These are phyloP conservation scores for Pelmatolapia mariae DNA, from an alignment of 2,113 vertebrate genomes.

Conservation along the genomic window DNA sequence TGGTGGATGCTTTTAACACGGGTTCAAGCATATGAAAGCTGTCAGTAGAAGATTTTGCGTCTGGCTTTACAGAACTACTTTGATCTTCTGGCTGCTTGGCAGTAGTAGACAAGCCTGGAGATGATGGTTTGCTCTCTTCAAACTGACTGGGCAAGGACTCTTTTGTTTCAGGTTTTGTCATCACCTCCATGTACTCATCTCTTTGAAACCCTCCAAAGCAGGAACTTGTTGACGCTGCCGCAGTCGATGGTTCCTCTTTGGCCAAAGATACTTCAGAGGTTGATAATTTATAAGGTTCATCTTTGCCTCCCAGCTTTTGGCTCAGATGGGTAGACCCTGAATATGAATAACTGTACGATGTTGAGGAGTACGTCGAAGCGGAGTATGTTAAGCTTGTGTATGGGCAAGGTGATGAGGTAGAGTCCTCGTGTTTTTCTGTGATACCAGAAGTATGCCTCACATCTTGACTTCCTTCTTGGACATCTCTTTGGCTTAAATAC, in stretches of 20 bases:
- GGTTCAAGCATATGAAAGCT: conserved; percentile 20
- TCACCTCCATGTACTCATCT: conserved; percentile 89
- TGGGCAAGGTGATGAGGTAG: conserved; percentile 63
- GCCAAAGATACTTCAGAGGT: conserved; percentile 39
- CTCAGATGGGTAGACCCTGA: conserved; percentile 48
- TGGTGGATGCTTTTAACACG: not conserved
- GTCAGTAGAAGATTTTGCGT: conserved; percentile 28
- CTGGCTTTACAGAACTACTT: conserved; percentile 11
- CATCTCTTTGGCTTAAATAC: conserved; percentile 27
- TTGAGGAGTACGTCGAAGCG: conserved; percentile 56
- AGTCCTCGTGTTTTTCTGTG: conserved; percentile 45
- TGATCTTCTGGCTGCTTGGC: conserved; percentile 35
- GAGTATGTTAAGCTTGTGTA: conserved; percentile 49
- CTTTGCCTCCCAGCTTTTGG: conserved; percentile 43
- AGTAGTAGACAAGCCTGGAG: conserved; percentile 12
- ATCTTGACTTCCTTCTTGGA: conserved; percentile 5
- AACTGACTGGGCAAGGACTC: conserved; percentile 66
- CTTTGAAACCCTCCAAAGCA: conserved; percentile 67
- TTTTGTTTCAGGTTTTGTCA: conserved; percentile 70
- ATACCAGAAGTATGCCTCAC: conserved; percentile 5
- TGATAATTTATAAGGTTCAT: conserved; percentile 3
- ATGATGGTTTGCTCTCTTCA: conserved; percentile 61
- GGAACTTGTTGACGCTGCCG: conserved; percentile 59
- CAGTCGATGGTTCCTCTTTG: conserved; percentile 69
- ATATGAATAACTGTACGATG: conserved; percentile 60